These are phyloP conservation scores for Chelon labrosus DNA, from an alignment of 2,797 vertebrate species.

Conservation along the genomic window DNA sequence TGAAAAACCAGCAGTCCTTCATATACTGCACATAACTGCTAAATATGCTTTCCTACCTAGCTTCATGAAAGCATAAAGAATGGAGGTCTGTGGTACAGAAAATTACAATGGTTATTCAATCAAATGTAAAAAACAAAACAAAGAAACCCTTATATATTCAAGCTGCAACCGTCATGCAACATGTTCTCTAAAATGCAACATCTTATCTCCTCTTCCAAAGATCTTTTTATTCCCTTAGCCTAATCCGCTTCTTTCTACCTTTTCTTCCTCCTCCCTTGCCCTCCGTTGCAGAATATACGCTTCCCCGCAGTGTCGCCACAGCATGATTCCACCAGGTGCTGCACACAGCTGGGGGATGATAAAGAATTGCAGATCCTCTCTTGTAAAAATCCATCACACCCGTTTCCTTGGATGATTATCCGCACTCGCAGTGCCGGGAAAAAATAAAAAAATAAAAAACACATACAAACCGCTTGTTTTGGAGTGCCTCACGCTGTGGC, in stretches of 20 bases:
- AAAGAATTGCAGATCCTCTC: slow-evolving; percentile 56
- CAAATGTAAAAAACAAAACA: too few species aligned
- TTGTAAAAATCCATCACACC: slow-evolving; percentile 57
- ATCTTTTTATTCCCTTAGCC: neutral
- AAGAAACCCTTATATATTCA: neutral
- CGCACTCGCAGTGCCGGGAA: slow-evolving; percentile 28
- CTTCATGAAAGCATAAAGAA: too few species aligned
- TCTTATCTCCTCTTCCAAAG: neutral
- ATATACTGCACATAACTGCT: too few species aligned
- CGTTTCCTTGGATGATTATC: slow-evolving; percentile 51
- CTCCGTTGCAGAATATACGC: slow-evolving; percentile 18
- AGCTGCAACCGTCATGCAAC: slow-evolving; percentile 1
- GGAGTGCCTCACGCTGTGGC: slow-evolving; percentile 42
- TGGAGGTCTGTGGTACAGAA: too few species aligned
- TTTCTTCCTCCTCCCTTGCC: slow-evolving; percentile 1
- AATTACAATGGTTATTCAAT: too few species aligned
- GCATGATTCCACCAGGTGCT: slow-evolving; percentile 66
- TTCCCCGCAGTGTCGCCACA: slow-evolving; percentile 36
- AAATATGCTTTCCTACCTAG: too few species aligned
- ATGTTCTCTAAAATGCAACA: slow-evolving; percentile 6
- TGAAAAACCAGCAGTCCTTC: too few species aligned
- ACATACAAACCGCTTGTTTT: slow-evolving; percentile 60
- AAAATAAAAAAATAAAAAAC: slow-evolving; percentile 13
- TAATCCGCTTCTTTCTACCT: neutral
- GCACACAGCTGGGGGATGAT: slow-evolving; percentile 64